Conservation (phyloP, 2,113 vertebrate species). For the Apteryx mantelli region DNA sequence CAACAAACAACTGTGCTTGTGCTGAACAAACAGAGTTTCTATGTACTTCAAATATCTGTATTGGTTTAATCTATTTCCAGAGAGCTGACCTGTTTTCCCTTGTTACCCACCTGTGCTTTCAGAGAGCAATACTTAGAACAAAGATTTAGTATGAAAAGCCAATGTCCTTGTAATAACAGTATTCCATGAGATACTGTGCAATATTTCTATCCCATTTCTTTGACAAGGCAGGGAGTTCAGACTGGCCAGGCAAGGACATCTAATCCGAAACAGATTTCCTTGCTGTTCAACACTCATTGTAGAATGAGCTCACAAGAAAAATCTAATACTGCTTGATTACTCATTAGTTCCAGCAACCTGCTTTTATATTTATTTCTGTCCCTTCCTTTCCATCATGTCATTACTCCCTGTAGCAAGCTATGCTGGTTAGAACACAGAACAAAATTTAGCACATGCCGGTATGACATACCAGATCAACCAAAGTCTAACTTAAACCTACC, state of each 20-base stretch:
- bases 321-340: background rate
- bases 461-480: background rate
- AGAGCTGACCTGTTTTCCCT: background rate
- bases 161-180: background rate
- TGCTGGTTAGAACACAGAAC: background rate
- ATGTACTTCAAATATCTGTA: background rate
- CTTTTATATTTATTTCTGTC: background rate
- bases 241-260: background rate
- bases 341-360: slow-evolving; percentile 3
- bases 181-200: background rate
- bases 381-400: background rate
- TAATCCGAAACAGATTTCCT: slow-evolving; percentile 21
- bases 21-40: background rate
- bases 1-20: background rate
- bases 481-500: background rate
- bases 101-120: background rate
- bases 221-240: background rate
- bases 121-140: background rate
- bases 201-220: background rate
- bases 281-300: background rate
- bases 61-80: background rate
- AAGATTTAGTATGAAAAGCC: background rate
- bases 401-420: background rate
- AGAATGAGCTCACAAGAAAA: background rate
- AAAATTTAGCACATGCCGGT: background rate